Base-by-base conservation (phyloP, 2,797 vertebrate genomes). In the Lophius americanus region DNA sequence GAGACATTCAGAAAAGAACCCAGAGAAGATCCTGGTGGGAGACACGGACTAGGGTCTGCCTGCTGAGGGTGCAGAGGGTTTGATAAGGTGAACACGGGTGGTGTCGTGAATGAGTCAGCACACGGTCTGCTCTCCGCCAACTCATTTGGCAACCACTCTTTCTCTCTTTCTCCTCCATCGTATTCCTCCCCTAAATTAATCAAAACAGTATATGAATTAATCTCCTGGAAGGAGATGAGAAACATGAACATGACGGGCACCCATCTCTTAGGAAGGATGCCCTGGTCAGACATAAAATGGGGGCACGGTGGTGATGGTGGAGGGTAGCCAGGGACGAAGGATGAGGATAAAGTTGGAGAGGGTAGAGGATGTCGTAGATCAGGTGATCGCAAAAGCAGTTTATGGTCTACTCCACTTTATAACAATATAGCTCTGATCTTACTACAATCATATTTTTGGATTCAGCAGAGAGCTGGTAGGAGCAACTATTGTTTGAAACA, bases 211-310 rank as follows among this genome's bases (percentile, higher is more conserved):
- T n/a, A n/a, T n/a, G n/a, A n/a, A n/a, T n/a, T n/a, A n/a, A n/a
- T n/a, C n/a, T n/a, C n/a, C n/a, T n/a, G n/a, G 60, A 65, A 56
- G 71, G 76, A 88, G 89, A 90, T 79, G 73, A 84, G 81, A 84
- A 85, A 75, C 73, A 64, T 78, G 75, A 77, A 64, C 51, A 64
- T 70, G 23, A 23, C 1, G 23, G 51, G 50, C 66, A 46, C 48
- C 35, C 6, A 0, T 66, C 46, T 65, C 50, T 65, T 37, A 11
- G 56, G 13, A 51, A 51, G 32, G 43, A 35, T 54, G 63, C 35
- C 12, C 59, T 32, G 42, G 23, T 64, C 60, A 42, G 68, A 47
- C n/a, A 10, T 38, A 14, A 53, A 38, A 46, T 12, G 32, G 42
- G 59, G 42, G 43, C 39, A 14, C 61, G 52, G 11, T 38, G 3